Evolutionary conservation across 2,888 invertebrate genomes (phyloP).

Genomic region (Drosophila stalkeri): DNA sequence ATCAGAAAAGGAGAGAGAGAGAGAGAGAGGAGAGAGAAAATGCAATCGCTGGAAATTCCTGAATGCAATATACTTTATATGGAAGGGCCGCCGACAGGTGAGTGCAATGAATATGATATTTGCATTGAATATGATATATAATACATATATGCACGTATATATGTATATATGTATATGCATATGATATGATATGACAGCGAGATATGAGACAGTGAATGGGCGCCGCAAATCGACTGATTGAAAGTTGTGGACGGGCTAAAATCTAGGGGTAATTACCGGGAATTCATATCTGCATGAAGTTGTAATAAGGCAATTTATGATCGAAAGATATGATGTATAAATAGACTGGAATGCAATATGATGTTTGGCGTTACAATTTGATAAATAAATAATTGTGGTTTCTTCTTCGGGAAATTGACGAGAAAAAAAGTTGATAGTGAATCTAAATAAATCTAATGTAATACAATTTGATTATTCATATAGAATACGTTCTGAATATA

Average conservation of each 20-base stretch:
- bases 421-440: not conserved
- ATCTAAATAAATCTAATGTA: not conserved
- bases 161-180: not conserved
- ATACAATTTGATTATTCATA: not conserved
- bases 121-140: slow-evolving; percentile 8
- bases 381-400: too few relatives aligned
- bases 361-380: not conserved
- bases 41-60: slow-evolving; percentile 60
- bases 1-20: slow-evolving; percentile 1
- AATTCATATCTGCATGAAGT: not conserved
- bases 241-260: not conserved
- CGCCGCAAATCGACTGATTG: slow-evolving; percentile 8
- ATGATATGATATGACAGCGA: not conserved
- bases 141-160: not conserved
- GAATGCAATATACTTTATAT: slow-evolving; percentile 20
- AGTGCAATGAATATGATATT: slow-evolving; percentile 43
- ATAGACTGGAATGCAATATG: not conserved
- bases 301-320: not conserved
- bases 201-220: slow-evolving; percentile 11
- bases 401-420: not conserved
- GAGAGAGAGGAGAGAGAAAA: not conserved
- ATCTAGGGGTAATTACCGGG: not conserved
- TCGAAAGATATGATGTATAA: not conserved
- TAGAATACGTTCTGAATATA: not conserved
- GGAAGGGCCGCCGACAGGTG: slow-evolving; percentile 38